A percentile compares a stretch with the other conserved stretches of the same genome.
These are phyloP conservation scores for Jacana jacana DNA, from an alignment of 2,113 vertebrate genomes.

Conservation along the genomic window DNA sequence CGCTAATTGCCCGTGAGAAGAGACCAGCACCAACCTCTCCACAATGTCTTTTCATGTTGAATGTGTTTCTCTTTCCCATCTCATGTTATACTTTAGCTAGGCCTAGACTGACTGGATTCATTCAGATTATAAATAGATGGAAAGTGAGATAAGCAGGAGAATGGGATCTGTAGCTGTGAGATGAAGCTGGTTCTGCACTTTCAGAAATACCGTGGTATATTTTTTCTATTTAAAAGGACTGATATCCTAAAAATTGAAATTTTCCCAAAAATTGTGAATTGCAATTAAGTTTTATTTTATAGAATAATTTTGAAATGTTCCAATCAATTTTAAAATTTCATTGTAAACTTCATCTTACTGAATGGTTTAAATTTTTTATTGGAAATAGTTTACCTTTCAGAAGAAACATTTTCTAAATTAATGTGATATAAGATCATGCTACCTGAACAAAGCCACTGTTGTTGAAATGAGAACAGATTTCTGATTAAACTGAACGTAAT, in stretches of 20 bases:
- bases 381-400: not conserved
- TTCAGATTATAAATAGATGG: not conserved
- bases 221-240: not conserved
- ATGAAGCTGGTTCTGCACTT: not conserved
- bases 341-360: not conserved
- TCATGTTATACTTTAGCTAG: not conserved
- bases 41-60: no score
- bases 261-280: not conserved
- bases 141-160: not conserved
- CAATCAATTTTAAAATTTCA: not conserved
- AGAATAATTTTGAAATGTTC: not conserved
- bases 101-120: not conserved
- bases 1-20: no score
- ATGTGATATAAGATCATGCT: not conserved
- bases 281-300: not conserved
- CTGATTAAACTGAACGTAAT: not conserved
- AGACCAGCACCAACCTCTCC: no score
- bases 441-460: not conserved
- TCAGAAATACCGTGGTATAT: not conserved
- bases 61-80: not conserved
- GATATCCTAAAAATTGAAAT: not conserved
- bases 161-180: not conserved
- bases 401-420: not conserved
- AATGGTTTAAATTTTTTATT: not conserved
- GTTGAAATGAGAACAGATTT: not conserved